phyloP scores from a whole-genome alignment of 1,140 invertebrate genomes.

The Adoxophyes honmai region DNA sequence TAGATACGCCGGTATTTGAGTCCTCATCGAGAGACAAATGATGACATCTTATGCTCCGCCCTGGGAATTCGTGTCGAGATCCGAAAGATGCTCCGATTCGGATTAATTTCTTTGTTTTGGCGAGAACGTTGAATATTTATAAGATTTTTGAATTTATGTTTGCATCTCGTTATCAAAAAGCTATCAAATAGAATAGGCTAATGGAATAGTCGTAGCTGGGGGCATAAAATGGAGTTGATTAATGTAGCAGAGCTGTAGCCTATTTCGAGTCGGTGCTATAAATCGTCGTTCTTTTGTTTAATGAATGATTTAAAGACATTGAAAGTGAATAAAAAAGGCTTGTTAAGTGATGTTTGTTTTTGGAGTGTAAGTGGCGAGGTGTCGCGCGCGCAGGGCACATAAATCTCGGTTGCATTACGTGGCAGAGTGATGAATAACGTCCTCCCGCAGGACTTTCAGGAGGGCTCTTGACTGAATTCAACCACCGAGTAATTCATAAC shows the following conservation, averaged over 20 bases:
- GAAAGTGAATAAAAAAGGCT: conserved; percentile 39
- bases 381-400: conserved; percentile 62
- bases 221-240: not conserved
- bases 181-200: not conserved
- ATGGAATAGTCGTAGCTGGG: conserved; percentile 1
- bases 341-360: conserved; percentile 44
- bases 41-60: conserved; percentile 46
- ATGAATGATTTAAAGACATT: conserved; percentile 5
- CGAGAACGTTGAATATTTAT: not conserved
- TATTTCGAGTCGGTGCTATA: conserved; percentile 7
- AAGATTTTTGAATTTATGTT: not conserved
- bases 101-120: conserved; percentile 6
- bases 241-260: not conserved
- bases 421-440: conserved; percentile 58
- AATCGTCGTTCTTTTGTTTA: conserved; percentile 13
- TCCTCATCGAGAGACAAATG: conserved; percentile 30
- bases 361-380: conserved; percentile 30
- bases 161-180: conserved; percentile 13
- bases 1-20: not conserved
- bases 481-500: too few relatives aligned
- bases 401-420: conserved; percentile 67
- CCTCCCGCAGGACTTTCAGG: conserved; percentile 30
- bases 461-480: not conserved
- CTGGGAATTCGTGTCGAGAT: conserved; percentile 1
- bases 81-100: conserved; percentile 3